These are phyloP conservation scores for Girardia tigrina DNA, from an alignment of 2,888 invertebrate species.

Conservation along the genomic window DNA sequence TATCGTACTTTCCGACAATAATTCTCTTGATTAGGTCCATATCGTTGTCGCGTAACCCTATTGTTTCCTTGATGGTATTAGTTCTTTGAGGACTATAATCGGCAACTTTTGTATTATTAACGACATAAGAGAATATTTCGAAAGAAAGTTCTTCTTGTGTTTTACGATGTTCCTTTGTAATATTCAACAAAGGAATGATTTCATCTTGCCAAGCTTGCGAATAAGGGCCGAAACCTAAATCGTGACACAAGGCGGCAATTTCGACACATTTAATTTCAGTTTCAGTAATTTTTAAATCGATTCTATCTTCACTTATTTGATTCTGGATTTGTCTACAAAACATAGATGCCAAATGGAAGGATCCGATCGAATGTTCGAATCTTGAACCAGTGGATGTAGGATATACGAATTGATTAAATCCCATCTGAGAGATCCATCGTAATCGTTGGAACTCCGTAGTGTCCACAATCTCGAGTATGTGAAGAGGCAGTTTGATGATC, in stretches of 20 bases:
- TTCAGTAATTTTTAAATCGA: background rate
- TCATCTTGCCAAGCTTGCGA: background rate
- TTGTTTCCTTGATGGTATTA: background rate
- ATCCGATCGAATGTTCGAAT: slow-evolving; percentile 57
- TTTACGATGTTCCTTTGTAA: no score
- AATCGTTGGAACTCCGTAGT: slow-evolving; percentile 59
- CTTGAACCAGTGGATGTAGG: slow-evolving; percentile 55
- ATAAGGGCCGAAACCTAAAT: background rate
- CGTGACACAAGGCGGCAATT: background rate
- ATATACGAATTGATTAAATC: slow-evolving; percentile 52
- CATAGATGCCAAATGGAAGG: slow-evolving; percentile 50
- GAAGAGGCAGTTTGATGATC: slow-evolving; percentile 51
- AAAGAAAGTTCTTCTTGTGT: background rate
- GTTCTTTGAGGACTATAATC: background rate
- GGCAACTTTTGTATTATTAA: background rate
- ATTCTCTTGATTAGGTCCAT: background rate
- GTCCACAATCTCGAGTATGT: slow-evolving; percentile 54
- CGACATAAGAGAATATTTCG: background rate
- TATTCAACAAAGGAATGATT: background rate
- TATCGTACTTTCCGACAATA: background rate
- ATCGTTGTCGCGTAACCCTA: background rate
- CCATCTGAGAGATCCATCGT: slow-evolving; percentile 56
- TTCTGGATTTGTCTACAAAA: slow-evolving; percentile 49
- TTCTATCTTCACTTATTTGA: background rate
- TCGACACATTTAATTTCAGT: background rate